A percentile compares a stretch with the other conserved stretches of the same genome.
phyloP scores from a whole-genome alignment of 2,888 invertebrate species.

The Conchocele bisecta region DNA sequence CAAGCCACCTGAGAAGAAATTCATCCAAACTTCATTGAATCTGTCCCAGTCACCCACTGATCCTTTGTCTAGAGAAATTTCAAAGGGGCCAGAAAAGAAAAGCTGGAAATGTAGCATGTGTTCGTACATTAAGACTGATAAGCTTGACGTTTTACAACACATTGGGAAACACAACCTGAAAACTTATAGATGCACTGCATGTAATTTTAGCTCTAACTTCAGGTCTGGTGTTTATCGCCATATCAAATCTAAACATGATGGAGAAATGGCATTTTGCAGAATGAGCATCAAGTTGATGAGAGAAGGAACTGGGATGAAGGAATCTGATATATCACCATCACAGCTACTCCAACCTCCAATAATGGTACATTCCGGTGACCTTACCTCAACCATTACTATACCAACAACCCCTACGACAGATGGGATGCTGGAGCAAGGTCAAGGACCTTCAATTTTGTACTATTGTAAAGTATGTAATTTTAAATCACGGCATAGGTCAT shows the following conservation, averaged over 20 bases:
- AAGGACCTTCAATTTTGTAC: slow-evolving; percentile 56
- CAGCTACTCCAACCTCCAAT: not conserved
- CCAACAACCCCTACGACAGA: too few species aligned
- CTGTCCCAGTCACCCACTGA: too few species aligned
- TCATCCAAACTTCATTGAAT: too few species aligned
- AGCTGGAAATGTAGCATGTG: slow-evolving; percentile 94
- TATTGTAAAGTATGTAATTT: slow-evolving; percentile 70
- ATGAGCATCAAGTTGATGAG: slow-evolving; percentile 63
- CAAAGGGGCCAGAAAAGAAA: slow-evolving; percentile 49
- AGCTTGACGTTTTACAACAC: slow-evolving; percentile 75
- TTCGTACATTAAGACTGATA: slow-evolving; percentile 85
- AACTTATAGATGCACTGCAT: slow-evolving; percentile 79
- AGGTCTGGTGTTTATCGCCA: slow-evolving; percentile 81
- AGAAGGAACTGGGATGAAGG: slow-evolving; percentile 47
- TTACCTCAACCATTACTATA: not conserved
- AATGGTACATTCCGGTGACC: not conserved
- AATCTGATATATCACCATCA: slow-evolving; percentile 2
- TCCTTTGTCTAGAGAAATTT: slow-evolving; percentile 34
- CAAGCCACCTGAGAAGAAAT: too few species aligned
- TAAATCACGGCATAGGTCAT: slow-evolving; percentile 66
- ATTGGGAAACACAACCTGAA: slow-evolving; percentile 73
- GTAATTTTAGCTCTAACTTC: slow-evolving; percentile 82
- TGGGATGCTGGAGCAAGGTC: too few species aligned
- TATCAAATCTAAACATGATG: slow-evolving; percentile 67
- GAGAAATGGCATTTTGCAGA: slow-evolving; percentile 64